Conservation (phyloP, 1,140 invertebrate species). For the Heterodera carotae region DNA sequence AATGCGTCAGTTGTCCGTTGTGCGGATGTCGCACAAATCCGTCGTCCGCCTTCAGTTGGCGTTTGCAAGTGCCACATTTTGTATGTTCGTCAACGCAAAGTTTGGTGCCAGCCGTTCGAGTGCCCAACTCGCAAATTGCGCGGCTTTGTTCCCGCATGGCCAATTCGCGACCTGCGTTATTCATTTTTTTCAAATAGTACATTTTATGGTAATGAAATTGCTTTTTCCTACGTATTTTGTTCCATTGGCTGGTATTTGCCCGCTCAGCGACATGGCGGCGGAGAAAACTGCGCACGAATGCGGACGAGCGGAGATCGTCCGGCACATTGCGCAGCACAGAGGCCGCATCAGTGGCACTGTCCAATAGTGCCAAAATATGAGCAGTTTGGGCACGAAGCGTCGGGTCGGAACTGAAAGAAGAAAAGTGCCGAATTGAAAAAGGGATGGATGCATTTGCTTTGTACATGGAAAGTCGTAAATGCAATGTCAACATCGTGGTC, state of each 20-base stretch:
- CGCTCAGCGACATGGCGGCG: slow-evolving; percentile 17
- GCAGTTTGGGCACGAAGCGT: slow-evolving; percentile 5
- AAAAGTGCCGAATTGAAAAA: too few relatives aligned
- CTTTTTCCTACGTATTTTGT: background rate
- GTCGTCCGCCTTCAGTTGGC: slow-evolving; percentile 6
- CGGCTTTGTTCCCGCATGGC: background rate
- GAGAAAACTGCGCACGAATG: slow-evolving; percentile 20
- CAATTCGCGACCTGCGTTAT: background rate
- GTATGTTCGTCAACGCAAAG: slow-evolving; percentile 19
- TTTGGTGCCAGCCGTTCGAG: background rate
- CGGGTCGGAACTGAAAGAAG: slow-evolving; percentile 15
- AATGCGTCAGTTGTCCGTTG: slow-evolving; percentile 20
- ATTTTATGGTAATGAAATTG: background rate
- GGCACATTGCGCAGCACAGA: slow-evolving; percentile 17
- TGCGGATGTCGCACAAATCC: slow-evolving; percentile 14
- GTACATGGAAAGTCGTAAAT: slow-evolving; percentile 19
- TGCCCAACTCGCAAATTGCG: background rate
- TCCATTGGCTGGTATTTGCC: slow-evolving; percentile 9
- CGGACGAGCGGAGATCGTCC: slow-evolving; percentile 8
- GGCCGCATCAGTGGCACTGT: slow-evolving; percentile 2
- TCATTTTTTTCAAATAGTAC: background rate
- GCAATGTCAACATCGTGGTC: slow-evolving; percentile 13
- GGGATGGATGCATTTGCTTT: too few relatives aligned
- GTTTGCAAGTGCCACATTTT: slow-evolving; percentile 10
- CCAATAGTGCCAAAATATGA: slow-evolving; percentile 7